Percentiles rank a stretch among this genome's conserved stretches.
These are phyloP conservation scores for Notarius quadriscutis DNA, from an alignment of 2,113 vertebrate species.

Conservation along the genomic window DNA sequence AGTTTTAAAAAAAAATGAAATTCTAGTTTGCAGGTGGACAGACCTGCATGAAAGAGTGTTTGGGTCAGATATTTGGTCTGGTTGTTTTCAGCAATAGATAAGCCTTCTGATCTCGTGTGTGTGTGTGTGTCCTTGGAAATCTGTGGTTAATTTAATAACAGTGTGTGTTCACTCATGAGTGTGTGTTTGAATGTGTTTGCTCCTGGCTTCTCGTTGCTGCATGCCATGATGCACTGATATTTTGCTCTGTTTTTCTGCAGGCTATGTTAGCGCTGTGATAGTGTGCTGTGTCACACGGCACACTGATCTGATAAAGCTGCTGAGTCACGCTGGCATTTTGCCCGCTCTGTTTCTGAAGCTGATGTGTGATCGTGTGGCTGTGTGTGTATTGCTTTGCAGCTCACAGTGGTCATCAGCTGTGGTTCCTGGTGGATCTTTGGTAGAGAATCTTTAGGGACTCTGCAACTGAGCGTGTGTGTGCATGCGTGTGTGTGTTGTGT, in stretches of 20 bases:
- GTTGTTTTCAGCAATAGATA: constrained; percentile 28
- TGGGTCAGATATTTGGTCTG: not conserved
- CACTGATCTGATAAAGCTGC: not conserved
- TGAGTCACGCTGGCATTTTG: constrained; percentile 33
- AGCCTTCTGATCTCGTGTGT: not conserved
- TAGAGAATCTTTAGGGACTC: not conserved
- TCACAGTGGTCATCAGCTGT: not conserved
- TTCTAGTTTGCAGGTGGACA: not conserved
- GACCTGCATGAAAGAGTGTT: not conserved
- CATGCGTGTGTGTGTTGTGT: constrained; percentile 21
- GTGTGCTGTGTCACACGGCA: constrained; percentile 10
- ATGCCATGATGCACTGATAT: not conserved
- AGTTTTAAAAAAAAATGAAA: not conserved
- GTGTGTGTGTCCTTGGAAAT: constrained; percentile 24
- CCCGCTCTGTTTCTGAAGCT: not conserved
- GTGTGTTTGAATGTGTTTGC: constrained; percentile 6
- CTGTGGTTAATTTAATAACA: not conserved
- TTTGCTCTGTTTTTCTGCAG: constrained; percentile 2
- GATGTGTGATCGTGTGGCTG: not conserved
- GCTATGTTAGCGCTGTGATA: not conserved
- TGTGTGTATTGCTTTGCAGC: not conserved
- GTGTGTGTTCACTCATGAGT: not conserved
- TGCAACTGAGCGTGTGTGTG: not conserved
- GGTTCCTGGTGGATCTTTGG: constrained; percentile 6
- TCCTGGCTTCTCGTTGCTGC: not conserved